Evolutionary conservation across 2,888 invertebrate genomes (phyloP).

Genomic region (Onthophagus sagittarius): DNA sequence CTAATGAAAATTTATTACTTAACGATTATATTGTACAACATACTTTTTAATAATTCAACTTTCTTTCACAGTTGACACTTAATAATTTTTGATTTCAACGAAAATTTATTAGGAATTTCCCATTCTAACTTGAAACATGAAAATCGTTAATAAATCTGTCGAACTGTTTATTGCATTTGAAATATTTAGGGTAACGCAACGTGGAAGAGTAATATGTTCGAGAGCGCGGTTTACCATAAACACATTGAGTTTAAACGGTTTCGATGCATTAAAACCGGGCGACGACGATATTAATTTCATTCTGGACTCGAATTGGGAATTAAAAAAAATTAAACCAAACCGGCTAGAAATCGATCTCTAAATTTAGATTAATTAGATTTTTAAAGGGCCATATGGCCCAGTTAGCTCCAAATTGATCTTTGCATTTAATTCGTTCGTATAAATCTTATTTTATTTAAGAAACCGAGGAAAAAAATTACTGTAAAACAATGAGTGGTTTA

Average conservation of each 20-base stretch:
- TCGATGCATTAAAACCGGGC: background rate
- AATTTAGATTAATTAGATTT: background rate
- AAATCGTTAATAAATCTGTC: background rate
- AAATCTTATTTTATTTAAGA: too few species aligned
- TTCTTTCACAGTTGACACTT: too few species aligned
- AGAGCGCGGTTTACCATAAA: background rate
- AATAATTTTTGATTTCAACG: too few species aligned
- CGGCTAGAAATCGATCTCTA: background rate
- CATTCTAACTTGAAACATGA: background rate
- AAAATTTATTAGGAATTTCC: background rate
- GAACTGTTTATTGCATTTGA: background rate
- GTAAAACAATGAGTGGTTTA: too few species aligned
- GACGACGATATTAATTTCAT: background rate
- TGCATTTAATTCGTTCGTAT: background rate
- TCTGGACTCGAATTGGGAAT: background rate
- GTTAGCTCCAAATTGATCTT: background rate
- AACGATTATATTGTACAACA: too few species aligned
- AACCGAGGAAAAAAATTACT: too few species aligned
- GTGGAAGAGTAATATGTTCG: background rate
- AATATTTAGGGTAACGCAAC: background rate
- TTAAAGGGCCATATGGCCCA: background rate
- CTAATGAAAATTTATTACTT: too few species aligned
- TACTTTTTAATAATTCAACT: too few species aligned
- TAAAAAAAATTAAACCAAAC: background rate
- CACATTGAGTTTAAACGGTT: background rate